Evolutionary conservation across 1,140 invertebrate species (phyloP), one percentile per base, ranked within the genome.

Genomic region (Sitobion miscanthi): DNA sequence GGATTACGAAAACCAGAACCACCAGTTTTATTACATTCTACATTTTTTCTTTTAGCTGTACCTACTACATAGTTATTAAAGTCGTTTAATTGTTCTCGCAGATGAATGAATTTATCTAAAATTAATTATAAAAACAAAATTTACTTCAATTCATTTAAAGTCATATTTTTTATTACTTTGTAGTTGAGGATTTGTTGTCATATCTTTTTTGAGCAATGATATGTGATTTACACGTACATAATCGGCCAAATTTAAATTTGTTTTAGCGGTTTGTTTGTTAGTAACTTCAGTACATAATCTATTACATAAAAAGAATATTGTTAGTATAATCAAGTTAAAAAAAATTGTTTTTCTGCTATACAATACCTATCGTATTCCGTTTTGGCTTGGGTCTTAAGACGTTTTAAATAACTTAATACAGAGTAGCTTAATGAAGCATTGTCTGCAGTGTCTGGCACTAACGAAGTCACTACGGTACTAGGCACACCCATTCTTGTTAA

Each of bases 321-420:
- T 23, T 35, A 88, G 4, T 8, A n/a, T 42, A 47, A 42, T 42
- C 11, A 52, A 89, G 9, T 49, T 54, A 23, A 54, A 54, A 35
- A 52, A 20, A 2, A 11, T 42, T 42, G 3, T n/a, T 20, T 6
- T 85, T 86, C 11, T 23, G 35, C 14, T 69, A 85, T 57, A 69
- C 42, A 77, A 94, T 94, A 95, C 95, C 98, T 97, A 95, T 99
- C 99, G 95, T 98, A 99, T 95, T 99, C 99, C 90, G 97, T 96
- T 95, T 99, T 99, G 30, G 99, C 99, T 95, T 98, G 97, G 95
- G 99, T 99, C 96, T 99, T 99, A 94, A 99, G 96, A 95, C 98
- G 97, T 95, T 99, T 99, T 94, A 99, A 96, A 95, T 99, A 99
- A 95, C 98, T 99, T 94, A 99, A 96, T 17, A 99, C 98, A 93